phyloP scores from a whole-genome alignment of 2,888 invertebrate species.

The Tetramorium bicarinatum region DNA sequence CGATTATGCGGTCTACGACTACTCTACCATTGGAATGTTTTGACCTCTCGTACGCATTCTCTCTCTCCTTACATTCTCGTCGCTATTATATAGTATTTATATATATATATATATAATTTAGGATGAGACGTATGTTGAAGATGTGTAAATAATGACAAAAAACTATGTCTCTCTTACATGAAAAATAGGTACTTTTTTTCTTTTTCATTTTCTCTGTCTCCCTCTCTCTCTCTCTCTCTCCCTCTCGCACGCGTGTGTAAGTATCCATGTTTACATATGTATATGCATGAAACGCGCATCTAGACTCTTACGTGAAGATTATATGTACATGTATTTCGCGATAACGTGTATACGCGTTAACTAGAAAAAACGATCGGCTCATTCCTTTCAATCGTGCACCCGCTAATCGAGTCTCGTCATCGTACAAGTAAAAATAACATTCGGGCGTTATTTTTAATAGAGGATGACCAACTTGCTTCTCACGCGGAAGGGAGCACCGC shows the following conservation, averaged over 20 bases:
- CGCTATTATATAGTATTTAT: conserved; percentile 62
- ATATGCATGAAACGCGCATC: conserved; percentile 71
- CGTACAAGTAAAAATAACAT: conserved; percentile 35
- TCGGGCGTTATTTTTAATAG: conserved; percentile 63
- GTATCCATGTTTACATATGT: conserved; percentile 73
- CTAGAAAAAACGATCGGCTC: conserved; percentile 68
- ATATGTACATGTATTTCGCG: conserved; percentile 66
- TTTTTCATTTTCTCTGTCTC: conserved; percentile 46
- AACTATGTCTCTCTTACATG: conserved; percentile 78
- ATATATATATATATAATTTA: conserved; percentile 58
- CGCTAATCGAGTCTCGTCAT: conserved; percentile 34
- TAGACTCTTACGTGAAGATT: conserved; percentile 63
- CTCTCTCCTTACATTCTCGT: conserved; percentile 37
- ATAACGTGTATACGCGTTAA: conserved; percentile 59
- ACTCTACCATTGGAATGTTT: conserved; percentile 72
- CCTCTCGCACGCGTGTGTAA: conserved; percentile 71
- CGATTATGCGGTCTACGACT: conserved; percentile 74
- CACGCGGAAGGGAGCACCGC: background rate
- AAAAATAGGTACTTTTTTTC: conserved; percentile 67
- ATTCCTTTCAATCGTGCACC: conserved; percentile 50
- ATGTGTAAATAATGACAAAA: conserved; percentile 81
- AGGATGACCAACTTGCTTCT: conserved; percentile 32
- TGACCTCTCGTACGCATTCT: conserved; percentile 60
- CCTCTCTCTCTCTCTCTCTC: conserved; percentile 71
- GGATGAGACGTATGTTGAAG: conserved; percentile 67